Base-by-base conservation (phyloP, 2,113 vertebrate species). In the Eonycteris spelaea region DNA sequence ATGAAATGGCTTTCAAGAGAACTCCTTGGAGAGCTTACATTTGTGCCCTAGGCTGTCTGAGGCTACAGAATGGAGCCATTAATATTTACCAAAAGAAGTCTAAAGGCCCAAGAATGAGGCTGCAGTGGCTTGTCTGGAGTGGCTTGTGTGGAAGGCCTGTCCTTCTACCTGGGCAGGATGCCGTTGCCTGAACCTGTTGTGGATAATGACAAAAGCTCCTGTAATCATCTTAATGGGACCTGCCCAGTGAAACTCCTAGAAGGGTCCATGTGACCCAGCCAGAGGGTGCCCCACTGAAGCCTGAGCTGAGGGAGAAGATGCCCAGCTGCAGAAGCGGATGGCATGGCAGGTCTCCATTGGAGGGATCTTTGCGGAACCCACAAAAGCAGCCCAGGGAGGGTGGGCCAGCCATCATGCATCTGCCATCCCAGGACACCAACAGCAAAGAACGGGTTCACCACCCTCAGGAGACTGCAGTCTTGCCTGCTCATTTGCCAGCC, bases 381-480 rank as follows among this genome's bases (percentile, higher is more conserved):
- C 26, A 55, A 7, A 78, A 45, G 38, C 7, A n/a, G 13, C 24
- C 65, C 9, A 2, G 18, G 48, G 40, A 63, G 61, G 48, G 35
- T 88, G n/a, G 65, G 45, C 75, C 55, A 13, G 70, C 61, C 19
- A 51, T 75, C 6, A 1, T 55, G 57, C 22, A 0, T 8, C 67
- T 68, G 48, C 73, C 9, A 2, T 67, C 22, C 57, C 65, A 35
- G 22, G 65, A 6, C 9, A 35, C 35, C 30, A 26, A 30, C n/a
- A 78, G n/a, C 78, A 68, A 71, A 30, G 3, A 12, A 14, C 0
- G 3, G 1, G 0, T 1, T 26, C n/a, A n/a, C 15, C 21, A 38
- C 77, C 38, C 40, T 78, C 38, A 22, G 28, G 63, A 48, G 82
- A n/a, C n/a, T 9, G 0, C 1, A 19, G n/a, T 53, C 59, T 88